A percentile compares a stretch with the other conserved stretches of the same genome.
These are phyloP conservation scores for Scophthalmus maximus DNA, from an alignment of 2,113 vertebrate species.

Conservation along the genomic window DNA sequence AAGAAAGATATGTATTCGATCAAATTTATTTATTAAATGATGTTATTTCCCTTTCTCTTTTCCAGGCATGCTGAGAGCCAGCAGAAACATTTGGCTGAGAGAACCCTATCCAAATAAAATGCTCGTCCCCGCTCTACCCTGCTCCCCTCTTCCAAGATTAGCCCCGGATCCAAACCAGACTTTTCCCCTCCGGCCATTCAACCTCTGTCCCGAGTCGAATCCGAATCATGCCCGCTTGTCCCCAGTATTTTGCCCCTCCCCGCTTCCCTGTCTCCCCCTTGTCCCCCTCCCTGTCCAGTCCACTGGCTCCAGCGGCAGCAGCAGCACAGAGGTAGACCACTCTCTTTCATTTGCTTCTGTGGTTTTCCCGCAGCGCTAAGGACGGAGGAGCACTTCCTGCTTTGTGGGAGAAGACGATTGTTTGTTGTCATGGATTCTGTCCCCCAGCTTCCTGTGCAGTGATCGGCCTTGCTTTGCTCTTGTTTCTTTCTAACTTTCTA, in stretches of 20 bases:
- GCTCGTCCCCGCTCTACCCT: slow-evolving; percentile 36
- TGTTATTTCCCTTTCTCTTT: neutral
- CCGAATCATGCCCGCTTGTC: slow-evolving; percentile 51
- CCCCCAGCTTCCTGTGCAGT: slow-evolving; percentile 94
- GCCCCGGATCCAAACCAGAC: slow-evolving; percentile 47
- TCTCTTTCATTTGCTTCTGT: slow-evolving; percentile 87
- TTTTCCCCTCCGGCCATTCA: slow-evolving; percentile 28
- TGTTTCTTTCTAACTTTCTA: slow-evolving; percentile 94
- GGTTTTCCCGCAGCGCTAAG: slow-evolving; percentile 82
- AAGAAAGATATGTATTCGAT: neutral
- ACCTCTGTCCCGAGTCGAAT: slow-evolving; percentile 46
- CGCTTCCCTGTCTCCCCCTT: slow-evolving; percentile 23
- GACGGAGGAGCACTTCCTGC: slow-evolving; percentile 79
- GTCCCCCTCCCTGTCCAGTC: slow-evolving; percentile 37
- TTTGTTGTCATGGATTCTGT: slow-evolving; percentile 91
- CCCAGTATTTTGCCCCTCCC: slow-evolving; percentile 57
- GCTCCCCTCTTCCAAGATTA: slow-evolving; percentile 46
- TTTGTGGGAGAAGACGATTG: slow-evolving; percentile 79
- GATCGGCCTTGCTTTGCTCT: slow-evolving; percentile 94
- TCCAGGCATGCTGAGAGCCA: slow-evolving; percentile 96
- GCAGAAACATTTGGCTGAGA: slow-evolving; percentile 99
- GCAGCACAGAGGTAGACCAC: slow-evolving; percentile 73
- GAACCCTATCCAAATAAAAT: slow-evolving; percentile 92
- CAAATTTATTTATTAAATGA: neutral
- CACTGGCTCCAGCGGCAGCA: slow-evolving; percentile 59